phyloP scores from a whole-genome alignment of 2,888 invertebrate species.

The Scaptomyza parva region DNA sequence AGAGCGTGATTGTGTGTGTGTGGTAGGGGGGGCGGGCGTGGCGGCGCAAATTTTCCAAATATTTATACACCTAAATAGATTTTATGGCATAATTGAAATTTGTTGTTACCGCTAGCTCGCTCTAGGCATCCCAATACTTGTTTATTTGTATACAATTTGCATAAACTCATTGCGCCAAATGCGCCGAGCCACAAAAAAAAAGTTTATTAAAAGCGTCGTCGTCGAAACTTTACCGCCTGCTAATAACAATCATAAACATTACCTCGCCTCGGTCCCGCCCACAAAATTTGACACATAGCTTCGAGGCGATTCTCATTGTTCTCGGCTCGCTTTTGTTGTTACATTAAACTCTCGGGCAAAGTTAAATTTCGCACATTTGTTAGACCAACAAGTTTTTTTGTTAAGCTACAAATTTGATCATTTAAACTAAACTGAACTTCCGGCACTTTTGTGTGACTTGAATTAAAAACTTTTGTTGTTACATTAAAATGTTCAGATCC shows the following conservation, averaged over 20 bases:
- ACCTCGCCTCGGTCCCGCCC: slow-evolving; percentile 44
- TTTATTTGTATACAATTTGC: slow-evolving; percentile 60
- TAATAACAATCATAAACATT: slow-evolving; percentile 70
- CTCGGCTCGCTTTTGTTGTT: background rate
- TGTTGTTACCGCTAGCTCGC: slow-evolving; percentile 58
- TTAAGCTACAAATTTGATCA: slow-evolving; percentile 57
- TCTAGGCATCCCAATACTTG: slow-evolving; percentile 5
- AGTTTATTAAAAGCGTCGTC: slow-evolving; percentile 72
- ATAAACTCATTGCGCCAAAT: slow-evolving; percentile 69
- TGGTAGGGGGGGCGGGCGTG: background rate
- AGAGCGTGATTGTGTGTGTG: background rate
- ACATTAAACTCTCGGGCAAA: background rate
- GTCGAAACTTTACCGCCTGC: slow-evolving; percentile 52
- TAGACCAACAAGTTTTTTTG: slow-evolving; percentile 44
- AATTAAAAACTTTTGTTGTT: slow-evolving; percentile 15
- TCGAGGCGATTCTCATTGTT: slow-evolving; percentile 37
- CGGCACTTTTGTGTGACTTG: slow-evolving; percentile 17
- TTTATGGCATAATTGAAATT: slow-evolving; percentile 79
- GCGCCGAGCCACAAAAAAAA: slow-evolving; percentile 55
- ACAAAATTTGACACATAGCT: slow-evolving; percentile 67
- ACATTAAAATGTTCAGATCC: background rate
- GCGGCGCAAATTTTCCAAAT: slow-evolving; percentile 66
- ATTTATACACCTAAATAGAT: slow-evolving; percentile 79
- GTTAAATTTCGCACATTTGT: slow-evolving; percentile 26
- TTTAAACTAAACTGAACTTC: slow-evolving; percentile 52